These are phyloP conservation scores for Drosophila neotestacea DNA, from an alignment of 2,888 invertebrate species.

Conservation along the genomic window DNA sequence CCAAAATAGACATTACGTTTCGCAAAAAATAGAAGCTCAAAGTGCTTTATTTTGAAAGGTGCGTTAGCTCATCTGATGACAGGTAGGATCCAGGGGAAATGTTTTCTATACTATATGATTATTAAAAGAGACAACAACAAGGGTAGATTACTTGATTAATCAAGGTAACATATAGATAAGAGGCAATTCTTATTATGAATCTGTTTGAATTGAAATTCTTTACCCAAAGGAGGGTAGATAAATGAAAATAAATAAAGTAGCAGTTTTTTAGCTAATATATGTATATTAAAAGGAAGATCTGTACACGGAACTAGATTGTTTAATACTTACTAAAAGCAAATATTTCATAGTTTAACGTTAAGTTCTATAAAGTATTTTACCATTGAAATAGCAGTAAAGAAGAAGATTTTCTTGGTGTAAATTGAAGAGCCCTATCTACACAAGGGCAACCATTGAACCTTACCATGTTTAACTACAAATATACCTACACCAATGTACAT, in stretches of 20 bases:
- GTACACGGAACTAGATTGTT: no score
- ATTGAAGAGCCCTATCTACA: not conserved
- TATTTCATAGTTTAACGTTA: no score
- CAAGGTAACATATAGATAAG: not conserved
- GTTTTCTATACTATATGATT: not conserved
- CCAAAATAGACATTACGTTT: conserved; percentile 31
- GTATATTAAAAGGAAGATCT: no score
- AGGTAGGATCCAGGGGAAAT: not conserved
- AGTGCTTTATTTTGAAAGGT: not conserved
- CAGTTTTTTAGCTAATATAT: no score
- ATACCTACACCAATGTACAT: conserved; percentile 7
- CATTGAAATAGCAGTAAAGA: not conserved
- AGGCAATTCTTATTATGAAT: not conserved
- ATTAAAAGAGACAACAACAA: not conserved
- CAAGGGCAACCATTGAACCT: conserved; percentile 10
- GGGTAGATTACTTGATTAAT: not conserved
- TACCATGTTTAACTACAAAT: not conserved
- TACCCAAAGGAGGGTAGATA: not conserved
- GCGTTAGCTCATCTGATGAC: not conserved
- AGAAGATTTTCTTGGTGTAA: not conserved
- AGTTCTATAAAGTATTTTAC: not conserved
- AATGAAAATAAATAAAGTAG: no score
- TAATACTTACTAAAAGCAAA: no score
- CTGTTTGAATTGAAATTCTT: not conserved
- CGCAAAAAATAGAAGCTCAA: conserved; percentile 4